phyloP scores from a whole-genome alignment of 2,888 invertebrate genomes.

The Vandiemenella viatica region DNA sequence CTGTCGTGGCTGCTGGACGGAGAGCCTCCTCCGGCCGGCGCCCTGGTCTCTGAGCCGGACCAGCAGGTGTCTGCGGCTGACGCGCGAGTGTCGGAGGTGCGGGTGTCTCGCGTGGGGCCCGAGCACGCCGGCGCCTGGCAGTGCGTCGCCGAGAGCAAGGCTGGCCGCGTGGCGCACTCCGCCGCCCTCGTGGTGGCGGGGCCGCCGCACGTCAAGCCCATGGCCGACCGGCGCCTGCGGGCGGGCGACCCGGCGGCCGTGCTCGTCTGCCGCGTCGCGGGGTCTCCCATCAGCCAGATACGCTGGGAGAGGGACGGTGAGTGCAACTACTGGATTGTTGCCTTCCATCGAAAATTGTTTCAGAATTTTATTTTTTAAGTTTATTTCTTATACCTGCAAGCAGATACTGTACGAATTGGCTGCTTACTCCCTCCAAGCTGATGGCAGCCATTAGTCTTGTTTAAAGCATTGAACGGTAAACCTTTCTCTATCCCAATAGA shows the following conservation, averaged over 20 bases:
- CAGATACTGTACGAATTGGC: too few species aligned
- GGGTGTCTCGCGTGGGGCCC: slow-evolving; percentile 19
- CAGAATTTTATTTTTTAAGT: too few species aligned
- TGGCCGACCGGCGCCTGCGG: slow-evolving; percentile 25
- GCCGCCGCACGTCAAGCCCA: slow-evolving; percentile 19
- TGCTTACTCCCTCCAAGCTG: too few species aligned
- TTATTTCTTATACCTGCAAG: too few species aligned
- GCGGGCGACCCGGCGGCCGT: slow-evolving; percentile 16
- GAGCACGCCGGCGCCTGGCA: slow-evolving; percentile 24
- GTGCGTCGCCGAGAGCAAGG: slow-evolving; percentile 15
- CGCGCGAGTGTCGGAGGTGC: slow-evolving; percentile 22
- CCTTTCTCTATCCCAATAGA: too few species aligned
- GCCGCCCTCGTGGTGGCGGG: slow-evolving; percentile 31
- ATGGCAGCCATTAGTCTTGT: too few species aligned
- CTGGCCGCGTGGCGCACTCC: slow-evolving; percentile 21
- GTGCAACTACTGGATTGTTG: too few species aligned
- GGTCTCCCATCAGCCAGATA: slow-evolving; percentile 20
- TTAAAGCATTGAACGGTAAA: too few species aligned
- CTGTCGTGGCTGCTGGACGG: slow-evolving; percentile 29
- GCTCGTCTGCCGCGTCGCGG: slow-evolving; percentile 19
- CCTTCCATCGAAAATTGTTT: too few species aligned
- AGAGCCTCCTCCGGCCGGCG: slow-evolving; percentile 19
- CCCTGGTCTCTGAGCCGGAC: too few species aligned
- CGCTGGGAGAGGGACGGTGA: slow-evolving; percentile 19
- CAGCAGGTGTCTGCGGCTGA: neutral